Evolutionary conservation across 2,888 invertebrate species (phyloP), one percentile per base, ranked within the genome.

Genomic region (Portevinia maculata): DNA sequence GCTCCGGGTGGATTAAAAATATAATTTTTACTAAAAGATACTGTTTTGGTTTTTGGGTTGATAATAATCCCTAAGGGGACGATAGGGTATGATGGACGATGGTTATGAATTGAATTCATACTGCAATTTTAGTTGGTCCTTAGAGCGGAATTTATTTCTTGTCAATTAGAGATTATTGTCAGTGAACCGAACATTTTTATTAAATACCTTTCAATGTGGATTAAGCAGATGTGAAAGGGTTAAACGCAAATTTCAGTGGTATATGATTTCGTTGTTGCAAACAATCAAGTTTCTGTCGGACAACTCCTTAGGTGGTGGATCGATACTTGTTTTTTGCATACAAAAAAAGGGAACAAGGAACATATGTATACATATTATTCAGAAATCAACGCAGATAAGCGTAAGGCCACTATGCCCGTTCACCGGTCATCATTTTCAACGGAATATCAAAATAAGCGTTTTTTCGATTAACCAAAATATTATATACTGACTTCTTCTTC

Each of bases 151-250:
- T 70, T 59, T 53, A 44, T 79, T 81, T 59, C 81, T 71, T 70
- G 52, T 70, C 76, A 69, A 81, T 70, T 76, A 59, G 70, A 70
- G 70, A 76, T 81, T 76, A 75, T 70, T 57, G 17, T 59, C 76
- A 34, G 46, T 76, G 70, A 52, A 71, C 62, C 76, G 70, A 59
- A 48, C 50, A 75, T 52, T 70, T 74, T 7, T 19, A 28, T 44
- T 34, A 44, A 60, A 13, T 21, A 34, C 15, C 53, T 71, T 60
- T 62, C 34, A 62, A n/a, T 52, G 34, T 34, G 60, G 60, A 71
- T 71, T 44, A 53, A 11, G 55, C 9, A 15, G 41, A 30, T 9
- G 17, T 11, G 6, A 8, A 17, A 6, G 57, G 28, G 9, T 28
- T 3, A 13, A 17, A 44, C 53, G 41, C 15, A 34, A 55, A 55